Base-by-base conservation (phyloP, 1,140 invertebrate genomes). In the Littorina saxatilis region DNA sequence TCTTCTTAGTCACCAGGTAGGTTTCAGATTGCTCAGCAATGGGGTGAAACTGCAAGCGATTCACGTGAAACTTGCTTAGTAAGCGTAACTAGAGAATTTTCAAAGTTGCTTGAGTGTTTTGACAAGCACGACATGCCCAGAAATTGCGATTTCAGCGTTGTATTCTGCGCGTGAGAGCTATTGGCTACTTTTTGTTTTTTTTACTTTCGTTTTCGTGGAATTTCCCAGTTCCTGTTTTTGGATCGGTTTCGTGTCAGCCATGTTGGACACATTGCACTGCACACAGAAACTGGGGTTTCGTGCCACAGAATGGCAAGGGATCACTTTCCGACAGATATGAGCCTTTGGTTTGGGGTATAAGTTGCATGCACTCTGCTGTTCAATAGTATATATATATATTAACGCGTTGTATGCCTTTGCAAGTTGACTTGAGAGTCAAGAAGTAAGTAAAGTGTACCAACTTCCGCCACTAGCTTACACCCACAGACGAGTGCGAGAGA, bases 181-280 rank as follows among this genome's bases (percentile, higher is more conserved):
- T 63, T 13, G n/a, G n/a, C 58, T 15, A 63, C n/a, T 61, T 23
- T 23, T 61, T 61, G 9, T 23, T 61, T 61, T 61, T 61, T 29
- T 7, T 73, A 73, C 70, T 73, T 73, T 73, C 70, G 70, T 47
- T 73, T 73, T 50, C 43, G 13, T 3, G 40, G 70, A 37, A 50
- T 32, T 73, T 50, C n/a, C 70, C 39, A 73, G 70, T 47, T 47
- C 40, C 40, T 43, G 37, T 72, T 72, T 72, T 35, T 27, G 20
- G 35, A 3, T 72, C 35, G 4, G 35, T 39, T 72, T 72, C 20
- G n/a, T 20, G n/a, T n/a, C 2, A 0, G 29, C 20, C 9, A 40
- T 11, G 15, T 43, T n/a, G 68, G 5, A 4, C n/a, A 4, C 20
- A 32, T 7, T 72, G 27, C 37, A 40, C 40, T n/a, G n/a, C n/a